A percentile compares a stretch with the other conserved stretches of the same genome.
Conservation (phyloP, 2,888 invertebrate species). For the Suillia variegata region DNA sequence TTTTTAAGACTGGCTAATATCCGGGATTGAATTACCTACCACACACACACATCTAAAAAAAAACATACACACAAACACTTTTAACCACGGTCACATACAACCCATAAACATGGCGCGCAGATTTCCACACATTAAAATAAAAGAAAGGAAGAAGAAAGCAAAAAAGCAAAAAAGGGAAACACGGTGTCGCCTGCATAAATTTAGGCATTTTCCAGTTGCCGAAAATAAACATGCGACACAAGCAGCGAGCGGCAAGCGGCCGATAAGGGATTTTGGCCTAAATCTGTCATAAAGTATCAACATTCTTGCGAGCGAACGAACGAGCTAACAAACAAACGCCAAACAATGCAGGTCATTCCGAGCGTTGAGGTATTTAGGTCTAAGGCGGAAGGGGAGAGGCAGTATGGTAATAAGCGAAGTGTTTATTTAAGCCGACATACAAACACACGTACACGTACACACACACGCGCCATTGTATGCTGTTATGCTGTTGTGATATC, state of each 20-base stretch:
- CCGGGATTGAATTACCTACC: no score
- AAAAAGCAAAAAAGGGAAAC: background rate
- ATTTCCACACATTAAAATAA: no score
- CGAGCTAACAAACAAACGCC: no score
- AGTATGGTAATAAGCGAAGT: background rate
- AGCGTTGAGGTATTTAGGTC: background rate
- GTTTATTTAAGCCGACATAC: background rate
- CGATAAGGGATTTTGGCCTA: background rate
- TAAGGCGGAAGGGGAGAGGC: background rate
- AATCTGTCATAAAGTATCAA: slow-evolving; percentile 2
- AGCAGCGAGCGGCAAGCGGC: background rate
- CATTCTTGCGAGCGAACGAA: background rate
- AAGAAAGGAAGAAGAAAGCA: background rate
- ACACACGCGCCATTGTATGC: no score
- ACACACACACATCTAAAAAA: no score
- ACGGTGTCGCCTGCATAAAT: background rate
- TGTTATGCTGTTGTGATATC: no score
- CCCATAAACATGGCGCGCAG: no score
- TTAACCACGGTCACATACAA: no score
- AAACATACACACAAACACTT: no score
- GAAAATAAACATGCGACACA: background rate
- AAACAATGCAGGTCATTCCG: no score
- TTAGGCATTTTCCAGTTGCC: background rate
- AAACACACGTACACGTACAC: background rate
- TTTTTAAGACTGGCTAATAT: no score